A percentile compares a stretch with the other conserved stretches of the same genome.
phyloP scores from a whole-genome alignment of 2,888 invertebrate species.

The Anarsia innoxiella region DNA sequence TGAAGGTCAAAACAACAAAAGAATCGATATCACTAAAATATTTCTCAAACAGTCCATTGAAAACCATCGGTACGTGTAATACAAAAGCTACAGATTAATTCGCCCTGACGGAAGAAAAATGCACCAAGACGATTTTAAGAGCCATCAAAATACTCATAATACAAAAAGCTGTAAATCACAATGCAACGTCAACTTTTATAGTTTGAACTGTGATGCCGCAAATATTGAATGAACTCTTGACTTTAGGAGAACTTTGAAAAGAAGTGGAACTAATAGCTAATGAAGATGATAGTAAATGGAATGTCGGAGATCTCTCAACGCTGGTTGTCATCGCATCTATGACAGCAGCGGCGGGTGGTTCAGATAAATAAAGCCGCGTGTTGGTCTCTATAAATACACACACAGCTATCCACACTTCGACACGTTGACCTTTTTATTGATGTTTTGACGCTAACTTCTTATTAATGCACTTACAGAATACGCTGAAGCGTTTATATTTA shows the following conservation, averaged over 20 bases:
- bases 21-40: too few relatives aligned
- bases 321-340: too few relatives aligned
- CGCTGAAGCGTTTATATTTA: too few relatives aligned
- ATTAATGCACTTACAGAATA: constrained; percentile 3
- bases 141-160: constrained; percentile 9
- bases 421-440: constrained; percentile 51
- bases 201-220: background rate
- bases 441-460: constrained; percentile 14
- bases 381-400: constrained; percentile 66
- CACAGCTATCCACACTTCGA: constrained; percentile 36
- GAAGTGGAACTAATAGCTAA: too few relatives aligned
- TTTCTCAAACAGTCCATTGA: too few relatives aligned
- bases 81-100: too few relatives aligned
- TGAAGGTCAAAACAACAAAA: too few relatives aligned
- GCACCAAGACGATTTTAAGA: constrained; percentile 1
- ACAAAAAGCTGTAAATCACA: constrained; percentile 27
- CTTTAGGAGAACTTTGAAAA: too few relatives aligned
- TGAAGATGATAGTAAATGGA: too few relatives aligned
- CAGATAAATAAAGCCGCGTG: constrained; percentile 55
- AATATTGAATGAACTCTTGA: background rate
- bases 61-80: too few relatives aligned
- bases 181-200: constrained; percentile 29
- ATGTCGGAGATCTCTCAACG: too few relatives aligned
- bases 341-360: constrained; percentile 28
- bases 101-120: constrained; percentile 4